Evolutionary conservation across 1,140 invertebrate genomes (phyloP).

Genomic region (Ostrea edulis): DNA sequence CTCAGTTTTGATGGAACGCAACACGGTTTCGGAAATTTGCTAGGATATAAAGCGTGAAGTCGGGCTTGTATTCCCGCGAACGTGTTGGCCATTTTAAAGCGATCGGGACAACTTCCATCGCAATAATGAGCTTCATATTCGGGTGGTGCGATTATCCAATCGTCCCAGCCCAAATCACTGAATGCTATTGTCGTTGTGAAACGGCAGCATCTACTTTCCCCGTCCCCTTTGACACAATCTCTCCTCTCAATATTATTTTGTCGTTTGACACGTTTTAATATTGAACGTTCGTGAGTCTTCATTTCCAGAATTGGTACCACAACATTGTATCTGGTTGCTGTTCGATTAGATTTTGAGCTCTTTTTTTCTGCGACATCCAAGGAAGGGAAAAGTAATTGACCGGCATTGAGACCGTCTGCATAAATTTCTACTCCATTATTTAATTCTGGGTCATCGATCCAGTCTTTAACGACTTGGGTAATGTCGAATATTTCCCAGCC

Average conservation of each 20-base stretch:
- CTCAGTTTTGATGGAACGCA: constrained; percentile 62
- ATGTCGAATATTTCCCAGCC: constrained; percentile 57
- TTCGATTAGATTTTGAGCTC: constrained; percentile 19
- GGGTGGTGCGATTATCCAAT: constrained; percentile 71
- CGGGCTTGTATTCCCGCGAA: constrained; percentile 72
- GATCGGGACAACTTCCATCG: constrained; percentile 70
- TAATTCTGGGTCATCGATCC: constrained; percentile 51
- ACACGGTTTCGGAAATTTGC: constrained; percentile 59
- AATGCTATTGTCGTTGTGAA: constrained; percentile 71
- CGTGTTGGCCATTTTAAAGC: constrained; percentile 73
- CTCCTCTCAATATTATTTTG: constrained; percentile 44
- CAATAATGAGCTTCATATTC: constrained; percentile 73
- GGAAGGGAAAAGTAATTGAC: constrained; percentile 15
- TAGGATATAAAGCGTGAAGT: constrained; percentile 67
- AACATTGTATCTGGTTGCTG: neutral
- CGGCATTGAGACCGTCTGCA: constrained; percentile 53
- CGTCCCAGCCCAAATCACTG: constrained; percentile 71
- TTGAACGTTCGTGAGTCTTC: constrained; percentile 38
- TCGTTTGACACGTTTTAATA: constrained; percentile 62
- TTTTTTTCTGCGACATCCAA: neutral
- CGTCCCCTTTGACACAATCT: constrained; percentile 61
- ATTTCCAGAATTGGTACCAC: constrained; percentile 35
- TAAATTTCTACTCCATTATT: constrained; percentile 59
- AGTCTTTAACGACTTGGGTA: constrained; percentile 48
- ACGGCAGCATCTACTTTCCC: constrained; percentile 70